These are phyloP conservation scores for Haemorhous mexicanus DNA, from an alignment of 2,113 vertebrate species.

Conservation along the genomic window DNA sequence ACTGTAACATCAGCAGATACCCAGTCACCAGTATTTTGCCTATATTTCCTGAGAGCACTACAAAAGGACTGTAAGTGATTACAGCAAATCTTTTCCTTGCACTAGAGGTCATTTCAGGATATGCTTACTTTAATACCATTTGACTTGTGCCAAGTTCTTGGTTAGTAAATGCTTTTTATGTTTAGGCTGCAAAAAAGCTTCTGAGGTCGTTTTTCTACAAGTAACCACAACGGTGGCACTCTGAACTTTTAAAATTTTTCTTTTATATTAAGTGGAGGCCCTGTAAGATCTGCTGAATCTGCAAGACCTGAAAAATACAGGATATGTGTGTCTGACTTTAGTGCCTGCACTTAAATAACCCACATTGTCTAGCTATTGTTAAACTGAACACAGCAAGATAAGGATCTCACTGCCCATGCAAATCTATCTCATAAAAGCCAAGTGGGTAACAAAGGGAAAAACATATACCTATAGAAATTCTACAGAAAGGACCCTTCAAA, in stretches of 20 bases:
- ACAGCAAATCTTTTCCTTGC: conserved; percentile 38
- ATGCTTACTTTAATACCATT: conserved; percentile 38
- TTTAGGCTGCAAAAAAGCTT: conserved; percentile 33
- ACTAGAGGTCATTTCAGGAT: conserved; percentile 71
- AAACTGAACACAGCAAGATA: conserved; percentile 52
- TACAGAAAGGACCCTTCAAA: conserved; percentile 9
- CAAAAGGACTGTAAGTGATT: conserved; percentile 41
- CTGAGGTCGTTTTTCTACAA: not conserved
- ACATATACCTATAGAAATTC: not conserved
- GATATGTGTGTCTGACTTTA: conserved; percentile 75
- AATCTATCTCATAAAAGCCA: not conserved
- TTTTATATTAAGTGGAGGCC: conserved; percentile 68
- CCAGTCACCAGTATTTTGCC: not conserved
- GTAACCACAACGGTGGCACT: conserved; percentile 30
- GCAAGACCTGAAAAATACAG: conserved; percentile 73
- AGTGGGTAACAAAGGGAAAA: conserved; percentile 1
- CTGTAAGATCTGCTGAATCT: conserved; percentile 70
- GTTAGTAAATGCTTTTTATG: conserved; percentile 65
- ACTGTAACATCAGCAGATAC: not conserved
- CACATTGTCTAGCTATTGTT: conserved; percentile 69
- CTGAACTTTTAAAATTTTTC: conserved; percentile 29
- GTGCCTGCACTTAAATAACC: conserved; percentile 79
- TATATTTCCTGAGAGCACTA: not conserved
- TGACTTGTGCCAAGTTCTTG: conserved; percentile 63
- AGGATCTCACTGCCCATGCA: conserved; percentile 39